These are phyloP conservation scores for Channa argus DNA, from an alignment of 2,113 vertebrate genomes.

Conservation along the genomic window DNA sequence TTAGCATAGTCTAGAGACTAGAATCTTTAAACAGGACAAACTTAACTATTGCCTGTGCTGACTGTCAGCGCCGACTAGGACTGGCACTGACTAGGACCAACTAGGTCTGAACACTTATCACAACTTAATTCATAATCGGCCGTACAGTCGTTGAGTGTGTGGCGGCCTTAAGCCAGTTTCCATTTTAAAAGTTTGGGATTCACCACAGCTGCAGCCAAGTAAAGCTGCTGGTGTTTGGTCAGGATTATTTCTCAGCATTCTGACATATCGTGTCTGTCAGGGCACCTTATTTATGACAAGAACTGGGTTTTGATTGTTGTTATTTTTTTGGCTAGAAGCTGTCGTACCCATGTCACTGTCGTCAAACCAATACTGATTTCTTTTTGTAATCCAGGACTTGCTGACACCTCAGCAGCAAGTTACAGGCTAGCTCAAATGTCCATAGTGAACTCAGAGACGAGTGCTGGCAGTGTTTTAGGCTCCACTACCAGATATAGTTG, in stretches of 20 bases:
- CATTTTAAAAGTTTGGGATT: background rate
- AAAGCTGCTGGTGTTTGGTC: background rate
- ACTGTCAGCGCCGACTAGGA: too few relatives aligned
- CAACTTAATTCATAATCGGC: too few relatives aligned
- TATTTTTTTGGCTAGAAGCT: background rate
- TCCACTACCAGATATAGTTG: background rate
- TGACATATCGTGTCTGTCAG: background rate
- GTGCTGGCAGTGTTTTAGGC: background rate
- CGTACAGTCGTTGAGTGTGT: too few relatives aligned
- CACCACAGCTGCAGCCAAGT: background rate
- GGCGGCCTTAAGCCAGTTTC: background rate
- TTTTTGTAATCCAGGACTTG: background rate
- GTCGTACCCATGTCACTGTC: background rate
- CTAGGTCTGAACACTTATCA: too few relatives aligned
- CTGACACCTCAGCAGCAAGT: background rate
- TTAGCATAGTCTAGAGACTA: too few relatives aligned
- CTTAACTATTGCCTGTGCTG: too few relatives aligned
- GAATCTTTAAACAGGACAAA: too few relatives aligned
- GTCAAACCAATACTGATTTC: background rate
- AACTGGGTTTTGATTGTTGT: too few relatives aligned
- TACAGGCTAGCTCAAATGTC: background rate
- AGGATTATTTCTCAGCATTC: background rate
- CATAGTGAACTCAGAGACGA: background rate
- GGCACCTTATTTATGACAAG: background rate
- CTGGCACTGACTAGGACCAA: too few relatives aligned